These are phyloP conservation scores for Chouioia cunea DNA, from an alignment of 2,888 invertebrate genomes.

Conservation along the genomic window DNA sequence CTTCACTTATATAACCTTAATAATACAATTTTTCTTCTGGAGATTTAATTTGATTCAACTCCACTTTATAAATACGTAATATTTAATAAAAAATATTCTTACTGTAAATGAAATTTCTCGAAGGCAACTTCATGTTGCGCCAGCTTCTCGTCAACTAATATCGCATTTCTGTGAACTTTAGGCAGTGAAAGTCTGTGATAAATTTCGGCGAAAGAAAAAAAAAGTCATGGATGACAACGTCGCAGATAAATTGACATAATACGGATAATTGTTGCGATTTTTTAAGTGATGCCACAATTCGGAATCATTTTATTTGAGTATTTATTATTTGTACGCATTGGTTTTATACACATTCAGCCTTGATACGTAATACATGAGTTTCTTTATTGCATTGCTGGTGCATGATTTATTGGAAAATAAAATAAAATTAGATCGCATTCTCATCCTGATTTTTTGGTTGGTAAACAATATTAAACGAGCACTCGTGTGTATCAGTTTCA, in stretches of 20 bases:
- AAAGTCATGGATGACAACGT: background rate
- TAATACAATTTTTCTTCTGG: background rate
- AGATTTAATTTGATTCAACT: background rate
- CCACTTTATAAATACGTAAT: too few relatives aligned
- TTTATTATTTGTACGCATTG: too few relatives aligned
- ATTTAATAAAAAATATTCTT: background rate
- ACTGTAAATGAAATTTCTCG: conserved; percentile 18
- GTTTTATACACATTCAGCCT: too few relatives aligned
- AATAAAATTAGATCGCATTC: too few relatives aligned
- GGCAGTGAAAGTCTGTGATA: conserved; percentile 11
- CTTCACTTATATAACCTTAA: background rate
- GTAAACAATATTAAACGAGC: conserved; percentile 21
- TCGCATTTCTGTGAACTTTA: conserved; percentile 6
- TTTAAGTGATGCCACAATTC: too few relatives aligned
- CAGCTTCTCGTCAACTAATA: conserved; percentile 17
- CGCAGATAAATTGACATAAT: conserved; percentile 21
- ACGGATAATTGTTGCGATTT: too few relatives aligned
- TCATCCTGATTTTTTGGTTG: background rate
- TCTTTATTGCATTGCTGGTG: background rate
- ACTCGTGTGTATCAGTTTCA: conserved; percentile 4
- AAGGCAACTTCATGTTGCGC: conserved; percentile 26
- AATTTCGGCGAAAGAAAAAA: conserved; percentile 11
- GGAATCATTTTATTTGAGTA: too few relatives aligned
- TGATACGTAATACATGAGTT: background rate
- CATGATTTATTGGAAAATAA: too few relatives aligned